Evolutionary conservation across 1,140 invertebrate species (phyloP), one percentile per base, ranked within the genome.

Genomic region (Saccostrea glomerata): DNA sequence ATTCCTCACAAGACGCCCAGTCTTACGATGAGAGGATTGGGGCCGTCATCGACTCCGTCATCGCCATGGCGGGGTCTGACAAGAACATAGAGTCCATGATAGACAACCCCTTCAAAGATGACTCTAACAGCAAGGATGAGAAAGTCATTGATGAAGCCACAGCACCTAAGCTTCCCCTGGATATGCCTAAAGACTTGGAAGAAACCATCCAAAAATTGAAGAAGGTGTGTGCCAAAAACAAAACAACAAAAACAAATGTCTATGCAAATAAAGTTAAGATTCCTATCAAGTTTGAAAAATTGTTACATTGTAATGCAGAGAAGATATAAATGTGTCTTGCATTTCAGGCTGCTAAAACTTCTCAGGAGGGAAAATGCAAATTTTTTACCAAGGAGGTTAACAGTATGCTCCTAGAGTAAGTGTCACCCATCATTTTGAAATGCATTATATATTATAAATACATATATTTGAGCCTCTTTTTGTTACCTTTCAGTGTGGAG

Each of bases 351-450:
- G 96, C 96, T 4, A 95, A 95, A 89, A 95, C 95, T 47, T 96
- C 94, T 40, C 96, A 95, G 91, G 96, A 96, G 91, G 96, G 96
- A 56, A 97, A 97, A 93, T 95, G 95, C 47, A 97, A 96, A 93
- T 96, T 97, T 92, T 97, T 97, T 90, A 96, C 96, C 77, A 92
- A 93, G n/a, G 92, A 95, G 90, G 95, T 97, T n/a, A 97, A 97
- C 92, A 94, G 94, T 54, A 94, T 96, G 90, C 93, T 97, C 47
- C 95, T 97, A 86, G 96, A 95, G 97, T 97, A 95, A 95, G 94
- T 93, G 60, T 15, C 55, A 85, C 13, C 30, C 23, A 60, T 30
- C 56, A 13, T 60, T 13, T 25, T 23, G 17, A 56, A 54, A 17
- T 20, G 13, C 47, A 25, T 3, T 9, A 60, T 73, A 7, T 7